Conservation (phyloP, 1,140 invertebrate species). For the Globodera rostochiensis region DNA sequence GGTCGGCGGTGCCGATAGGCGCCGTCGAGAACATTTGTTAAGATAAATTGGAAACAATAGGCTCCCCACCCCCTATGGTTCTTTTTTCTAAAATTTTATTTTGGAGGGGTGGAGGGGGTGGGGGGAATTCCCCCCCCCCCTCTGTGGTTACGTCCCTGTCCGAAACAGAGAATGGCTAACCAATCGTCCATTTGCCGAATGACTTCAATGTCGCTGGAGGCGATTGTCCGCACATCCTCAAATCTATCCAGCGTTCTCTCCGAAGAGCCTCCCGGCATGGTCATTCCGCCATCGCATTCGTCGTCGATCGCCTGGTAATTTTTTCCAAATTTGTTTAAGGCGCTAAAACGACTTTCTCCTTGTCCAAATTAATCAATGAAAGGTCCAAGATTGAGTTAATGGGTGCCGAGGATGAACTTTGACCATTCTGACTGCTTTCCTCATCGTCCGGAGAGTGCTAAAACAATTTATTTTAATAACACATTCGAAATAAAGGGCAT, state of each 20-base stretch:
- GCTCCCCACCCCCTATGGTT: too few relatives aligned
- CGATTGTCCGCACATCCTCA: conserved; percentile 49
- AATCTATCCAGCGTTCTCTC: conserved; percentile 29
- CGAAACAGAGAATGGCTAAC: conserved; percentile 20
- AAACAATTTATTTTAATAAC: conserved; percentile 1
- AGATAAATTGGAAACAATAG: too few relatives aligned
- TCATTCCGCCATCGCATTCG: conserved; percentile 22
- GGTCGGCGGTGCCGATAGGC: too few relatives aligned
- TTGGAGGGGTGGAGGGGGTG: too few relatives aligned
- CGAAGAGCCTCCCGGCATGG: conserved; percentile 4
- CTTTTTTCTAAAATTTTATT: too few relatives aligned
- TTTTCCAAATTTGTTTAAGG: background rate
- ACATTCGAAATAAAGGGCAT: background rate
- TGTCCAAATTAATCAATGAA: conserved; percentile 49
- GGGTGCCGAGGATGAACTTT: conserved; percentile 13
- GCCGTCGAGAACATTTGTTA: too few relatives aligned
- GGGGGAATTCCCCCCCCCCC: too few relatives aligned
- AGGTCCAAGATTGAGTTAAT: conserved; percentile 42
- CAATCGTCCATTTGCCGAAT: conserved; percentile 53
- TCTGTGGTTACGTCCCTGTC: too few relatives aligned
- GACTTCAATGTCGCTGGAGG: conserved; percentile 56
- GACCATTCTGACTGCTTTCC: conserved; percentile 34
- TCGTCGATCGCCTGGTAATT: conserved; percentile 24
- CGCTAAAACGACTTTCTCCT: conserved; percentile 9
- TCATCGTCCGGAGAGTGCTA: conserved; percentile 56